These are phyloP conservation scores for Battus philenor DNA, from an alignment of 1,140 invertebrate species.

Conservation along the genomic window DNA sequence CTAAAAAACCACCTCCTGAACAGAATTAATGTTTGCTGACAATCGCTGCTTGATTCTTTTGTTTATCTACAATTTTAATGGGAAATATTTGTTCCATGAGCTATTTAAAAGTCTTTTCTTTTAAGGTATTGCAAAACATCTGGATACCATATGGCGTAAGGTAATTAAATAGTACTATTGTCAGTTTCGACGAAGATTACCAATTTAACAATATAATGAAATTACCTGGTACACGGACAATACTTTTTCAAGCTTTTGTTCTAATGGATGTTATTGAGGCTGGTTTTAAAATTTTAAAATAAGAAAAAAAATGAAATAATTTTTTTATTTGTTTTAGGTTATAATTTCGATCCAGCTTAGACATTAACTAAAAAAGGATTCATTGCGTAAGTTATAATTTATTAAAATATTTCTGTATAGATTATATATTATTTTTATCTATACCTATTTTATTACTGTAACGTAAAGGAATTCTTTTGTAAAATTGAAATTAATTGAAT, in stretches of 20 bases:
- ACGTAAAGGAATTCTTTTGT: background rate
- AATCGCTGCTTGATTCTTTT: too few relatives aligned
- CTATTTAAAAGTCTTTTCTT: constrained; percentile 3
- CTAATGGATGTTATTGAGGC: background rate
- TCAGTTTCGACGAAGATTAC: constrained; percentile 2
- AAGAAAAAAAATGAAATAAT: too few relatives aligned
- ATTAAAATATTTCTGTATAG: background rate
- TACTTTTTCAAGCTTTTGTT: background rate
- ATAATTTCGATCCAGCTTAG: too few relatives aligned
- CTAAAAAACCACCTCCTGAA: too few relatives aligned
- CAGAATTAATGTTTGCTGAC: too few relatives aligned
- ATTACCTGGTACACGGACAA: constrained; percentile 13
- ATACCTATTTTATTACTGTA: background rate
- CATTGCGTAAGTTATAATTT: background rate
- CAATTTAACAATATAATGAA: constrained; percentile 7
- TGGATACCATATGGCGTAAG: constrained; percentile 13
- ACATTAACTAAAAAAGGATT: too few relatives aligned
- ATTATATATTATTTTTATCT: background rate
- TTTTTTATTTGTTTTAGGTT: too few relatives aligned
- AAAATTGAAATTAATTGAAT: background rate
- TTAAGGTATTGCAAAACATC: constrained; percentile 11
- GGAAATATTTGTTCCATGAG: constrained; percentile 1
- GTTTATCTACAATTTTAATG: too few relatives aligned
- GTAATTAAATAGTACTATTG: constrained; percentile 17
- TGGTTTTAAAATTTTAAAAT: too few relatives aligned